Percentiles rank a stretch among this genome's conserved stretches.
Evolutionary conservation across 2,113 vertebrate genomes (phyloP).

Genomic region (Ictalurus punctatus): DNA sequence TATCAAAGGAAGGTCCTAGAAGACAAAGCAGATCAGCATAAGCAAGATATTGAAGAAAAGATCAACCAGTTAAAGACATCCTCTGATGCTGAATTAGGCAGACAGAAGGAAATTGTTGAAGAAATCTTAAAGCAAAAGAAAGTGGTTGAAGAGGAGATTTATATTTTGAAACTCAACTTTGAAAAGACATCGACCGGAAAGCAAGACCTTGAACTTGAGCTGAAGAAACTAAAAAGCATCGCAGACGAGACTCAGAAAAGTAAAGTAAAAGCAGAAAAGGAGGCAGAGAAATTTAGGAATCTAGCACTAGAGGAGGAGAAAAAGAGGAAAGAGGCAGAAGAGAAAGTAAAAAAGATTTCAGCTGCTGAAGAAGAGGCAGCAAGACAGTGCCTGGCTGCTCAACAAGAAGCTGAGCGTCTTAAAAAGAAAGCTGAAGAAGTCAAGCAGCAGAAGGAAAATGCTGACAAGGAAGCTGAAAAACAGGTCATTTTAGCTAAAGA

Average conservation of each 20-base stretch:
- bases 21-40: conserved; percentile 90
- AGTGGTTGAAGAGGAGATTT: conserved; percentile 91
- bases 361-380: conserved; percentile 87
- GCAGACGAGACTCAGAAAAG: conserved; percentile 85
- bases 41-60: conserved; percentile 90
- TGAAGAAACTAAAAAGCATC: conserved; percentile 80
- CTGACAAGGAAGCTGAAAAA: conserved; percentile 83
- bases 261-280: conserved; percentile 83
- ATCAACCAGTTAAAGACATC: conserved; percentile 84
- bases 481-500: conserved; percentile 87
- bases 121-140: conserved; percentile 87
- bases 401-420: conserved; percentile 88
- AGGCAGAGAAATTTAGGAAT: conserved; percentile 82
- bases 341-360: conserved; percentile 84
- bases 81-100: conserved; percentile 80
- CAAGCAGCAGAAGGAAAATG: conserved; percentile 80
- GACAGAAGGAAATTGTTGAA: conserved; percentile 87
- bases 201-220: conserved; percentile 84
- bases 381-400: conserved; percentile 81
- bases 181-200: conserved; percentile 86
- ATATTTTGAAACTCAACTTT: conserved; percentile 84
- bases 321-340: conserved; percentile 86
- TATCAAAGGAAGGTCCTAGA: conserved; percentile 91
- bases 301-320: conserved; percentile 83
- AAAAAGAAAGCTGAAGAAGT: conserved; percentile 84